phyloP scores from a whole-genome alignment of 1,140 invertebrate genomes.

The Polyergus mexicanus region DNA sequence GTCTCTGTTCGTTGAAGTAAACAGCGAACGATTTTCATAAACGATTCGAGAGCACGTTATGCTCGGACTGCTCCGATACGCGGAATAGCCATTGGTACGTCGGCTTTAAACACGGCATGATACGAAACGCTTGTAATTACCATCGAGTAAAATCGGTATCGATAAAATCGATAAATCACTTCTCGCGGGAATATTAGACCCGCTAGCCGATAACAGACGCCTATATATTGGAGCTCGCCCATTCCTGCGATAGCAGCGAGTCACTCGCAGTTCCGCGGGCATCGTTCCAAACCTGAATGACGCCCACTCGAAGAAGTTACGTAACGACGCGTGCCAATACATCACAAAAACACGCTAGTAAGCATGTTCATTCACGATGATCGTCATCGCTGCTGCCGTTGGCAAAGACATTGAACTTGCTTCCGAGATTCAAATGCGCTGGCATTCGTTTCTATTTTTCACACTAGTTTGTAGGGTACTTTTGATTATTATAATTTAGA shows the following conservation, averaged over 20 bases:
- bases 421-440: neutral
- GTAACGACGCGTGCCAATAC: conserved; percentile 65
- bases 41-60: neutral
- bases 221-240: conserved; percentile 33
- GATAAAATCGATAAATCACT: conserved; percentile 60
- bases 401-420: conserved; percentile 44
- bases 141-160: conserved; percentile 51
- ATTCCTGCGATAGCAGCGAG: conserved; percentile 51
- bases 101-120: conserved; percentile 16
- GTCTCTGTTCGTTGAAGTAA: neutral
- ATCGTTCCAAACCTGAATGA: conserved; percentile 74
- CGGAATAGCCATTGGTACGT: neutral
- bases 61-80: neutral
- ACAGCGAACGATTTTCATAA: conserved; percentile 1
- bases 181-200: conserved; percentile 65
- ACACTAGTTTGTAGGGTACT: neutral
- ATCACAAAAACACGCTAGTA: conserved; percentile 61
- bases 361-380: conserved; percentile 62
- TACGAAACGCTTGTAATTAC: conserved; percentile 41
- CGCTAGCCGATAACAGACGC: conserved; percentile 56
- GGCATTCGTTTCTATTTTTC: neutral
- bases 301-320: conserved; percentile 69
- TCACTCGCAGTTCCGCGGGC: conserved; percentile 58
- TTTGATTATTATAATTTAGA: neutral
- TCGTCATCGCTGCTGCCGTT: conserved; percentile 23